These are phyloP conservation scores for Axea sp. DNA, from an alignment of 2,888 invertebrate genomes.

Conservation along the genomic window DNA sequence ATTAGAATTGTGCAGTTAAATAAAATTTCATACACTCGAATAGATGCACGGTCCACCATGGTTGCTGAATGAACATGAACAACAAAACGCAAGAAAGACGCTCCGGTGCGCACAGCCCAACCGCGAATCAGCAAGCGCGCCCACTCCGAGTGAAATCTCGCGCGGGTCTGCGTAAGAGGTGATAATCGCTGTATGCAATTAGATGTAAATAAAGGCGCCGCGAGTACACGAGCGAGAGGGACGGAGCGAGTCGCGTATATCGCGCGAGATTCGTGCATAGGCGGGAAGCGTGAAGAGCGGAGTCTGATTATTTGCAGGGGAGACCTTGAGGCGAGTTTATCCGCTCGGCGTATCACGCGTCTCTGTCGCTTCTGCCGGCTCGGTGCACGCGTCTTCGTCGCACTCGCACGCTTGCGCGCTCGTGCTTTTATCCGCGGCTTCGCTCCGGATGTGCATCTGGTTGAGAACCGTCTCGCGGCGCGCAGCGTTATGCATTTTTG, in stretches of 20 bases:
- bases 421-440: constrained; percentile 35
- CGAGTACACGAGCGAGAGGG: constrained; percentile 12
- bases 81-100: too few species aligned
- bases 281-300: constrained; percentile 46
- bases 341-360: constrained; percentile 56
- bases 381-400: not conserved
- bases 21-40: too few species aligned
- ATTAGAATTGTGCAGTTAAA: too few species aligned
- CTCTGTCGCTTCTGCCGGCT: constrained; percentile 16
- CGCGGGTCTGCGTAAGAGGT: too few species aligned
- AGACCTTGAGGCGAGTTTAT: constrained; percentile 71
- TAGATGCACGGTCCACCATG: too few species aligned
- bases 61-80: too few species aligned
- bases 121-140: too few species aligned
- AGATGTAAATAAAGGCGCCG: constrained; percentile 47
- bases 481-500: constrained; percentile 77
- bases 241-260: constrained; percentile 25
- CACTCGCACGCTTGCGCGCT: constrained; percentile 52
- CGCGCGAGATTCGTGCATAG: constrained; percentile 45
- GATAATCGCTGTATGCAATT: constrained; percentile 51
- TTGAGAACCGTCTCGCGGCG: constrained; percentile 77
- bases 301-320: constrained; percentile 62
- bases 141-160: too few species aligned
- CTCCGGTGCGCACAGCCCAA: too few species aligned
- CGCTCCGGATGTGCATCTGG: constrained; percentile 65